Evolutionary conservation across 2,888 invertebrate species (phyloP).

Genomic region (Cerastoderma edule): DNA sequence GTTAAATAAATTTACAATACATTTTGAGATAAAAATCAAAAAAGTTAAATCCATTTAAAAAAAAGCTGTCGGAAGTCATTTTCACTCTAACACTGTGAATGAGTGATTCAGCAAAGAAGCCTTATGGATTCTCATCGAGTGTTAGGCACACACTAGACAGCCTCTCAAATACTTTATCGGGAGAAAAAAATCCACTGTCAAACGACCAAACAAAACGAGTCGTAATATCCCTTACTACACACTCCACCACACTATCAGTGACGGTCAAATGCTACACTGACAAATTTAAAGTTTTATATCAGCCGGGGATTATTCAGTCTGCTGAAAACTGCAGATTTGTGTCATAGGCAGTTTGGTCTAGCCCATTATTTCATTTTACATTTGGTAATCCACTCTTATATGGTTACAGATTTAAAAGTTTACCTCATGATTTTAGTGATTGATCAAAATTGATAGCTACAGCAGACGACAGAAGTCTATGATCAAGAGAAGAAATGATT

Average conservation of each 20-base stretch:
- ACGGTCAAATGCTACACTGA: conserved; percentile 20
- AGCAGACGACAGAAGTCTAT: no score
- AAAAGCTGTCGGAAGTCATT: neutral
- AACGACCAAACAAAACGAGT: conserved; percentile 17
- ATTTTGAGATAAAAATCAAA: neutral
- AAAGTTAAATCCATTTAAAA: neutral
- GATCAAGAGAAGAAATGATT: no score
- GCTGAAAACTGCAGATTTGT: no score
- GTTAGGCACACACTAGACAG: neutral
- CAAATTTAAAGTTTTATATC: conserved; percentile 3
- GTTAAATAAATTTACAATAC: no score
- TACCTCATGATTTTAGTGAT: no score
- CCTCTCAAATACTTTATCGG: conserved; percentile 26
- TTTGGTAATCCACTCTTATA: no score
- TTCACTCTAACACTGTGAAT: neutral
- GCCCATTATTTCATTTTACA: no score
- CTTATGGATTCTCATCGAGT: neutral
- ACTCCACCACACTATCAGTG: conserved; percentile 12
- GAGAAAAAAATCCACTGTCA: conserved; percentile 17
- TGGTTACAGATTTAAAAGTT: no score
- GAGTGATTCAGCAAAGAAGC: neutral
- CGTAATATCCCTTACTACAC: conserved; percentile 21
- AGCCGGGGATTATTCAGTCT: no score
- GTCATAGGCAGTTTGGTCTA: no score
- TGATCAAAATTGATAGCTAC: no score